Base-by-base conservation (phyloP, 2,888 invertebrate genomes). In the Pocota personata region DNA sequence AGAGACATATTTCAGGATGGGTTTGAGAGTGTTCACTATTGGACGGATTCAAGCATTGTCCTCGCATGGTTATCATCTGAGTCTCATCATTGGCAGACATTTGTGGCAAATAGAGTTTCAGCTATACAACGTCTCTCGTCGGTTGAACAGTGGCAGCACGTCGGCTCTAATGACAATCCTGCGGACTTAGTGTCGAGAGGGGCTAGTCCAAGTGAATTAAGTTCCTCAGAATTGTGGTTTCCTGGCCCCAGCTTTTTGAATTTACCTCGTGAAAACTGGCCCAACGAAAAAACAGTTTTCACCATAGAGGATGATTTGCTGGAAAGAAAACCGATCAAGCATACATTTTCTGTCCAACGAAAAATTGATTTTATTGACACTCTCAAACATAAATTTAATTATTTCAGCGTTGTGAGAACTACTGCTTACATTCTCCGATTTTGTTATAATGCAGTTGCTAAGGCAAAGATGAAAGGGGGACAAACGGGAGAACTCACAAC, bases 21-120 rank as follows among this genome's bases (percentile, higher is more conserved):
- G 1, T 12, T 55, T 6, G 16, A 21, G 8, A 10, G 14, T 30
- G 58, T 75, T 1, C 24, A 12, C 21, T 84, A 58, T 69, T 87
- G 52, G 71, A 87, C 80, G 2, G 77, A 87, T 37, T 84, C 80
- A 16, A 50, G 27, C 2, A 60, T 77, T 12, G 73, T 69, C 12
- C 6, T 80, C 0, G 48, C 12, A 50, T 82, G 79, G 82, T 5
- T 82, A 1, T 12, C 58, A 19, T 50, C 69, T 1, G 64, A 75
- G 24, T 35, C 76, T 3, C 58, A 52, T 27, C 30, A 78, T n/a
- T 82, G 75, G 82, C 27, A 35, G 6, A 77, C 79, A 1, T 82
- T 82, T 48, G 75, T 78, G 3, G 67, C 78, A 1, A 82, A 87
- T 35, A 12, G 79, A 8, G 79, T 84, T 6, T 5, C 78, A 12